Percentiles rank a stretch among this genome's conserved stretches.
These are phyloP conservation scores for Pocota personata DNA, from an alignment of 2,888 invertebrate genomes.

Conservation along the genomic window DNA sequence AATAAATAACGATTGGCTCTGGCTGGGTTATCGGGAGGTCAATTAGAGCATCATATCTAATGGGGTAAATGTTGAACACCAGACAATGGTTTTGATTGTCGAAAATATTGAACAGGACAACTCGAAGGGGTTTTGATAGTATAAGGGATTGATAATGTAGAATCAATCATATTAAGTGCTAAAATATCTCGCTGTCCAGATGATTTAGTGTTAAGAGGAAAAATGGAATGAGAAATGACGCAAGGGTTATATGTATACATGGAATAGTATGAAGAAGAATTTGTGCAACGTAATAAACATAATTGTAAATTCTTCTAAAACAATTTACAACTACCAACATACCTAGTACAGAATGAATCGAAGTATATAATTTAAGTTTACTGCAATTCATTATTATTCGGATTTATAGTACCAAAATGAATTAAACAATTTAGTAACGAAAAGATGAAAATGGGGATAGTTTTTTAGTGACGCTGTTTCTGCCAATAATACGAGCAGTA, in stretches of 20 bases:
- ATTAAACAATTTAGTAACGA: no score
- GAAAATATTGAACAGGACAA: neutral
- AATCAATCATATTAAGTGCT: neutral
- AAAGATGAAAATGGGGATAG: no score
- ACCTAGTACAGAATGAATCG: no score
- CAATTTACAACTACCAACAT: no score
- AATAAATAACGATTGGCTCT: neutral
- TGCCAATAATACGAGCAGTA: no score
- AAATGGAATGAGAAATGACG: neutral
- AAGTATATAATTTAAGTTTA: no score
- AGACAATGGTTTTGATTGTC: neutral
- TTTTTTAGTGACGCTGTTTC: no score
- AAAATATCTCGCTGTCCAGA: neutral
- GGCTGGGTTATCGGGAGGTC: neutral
- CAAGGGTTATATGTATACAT: neutral
- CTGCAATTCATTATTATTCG: no score
- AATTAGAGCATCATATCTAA: neutral
- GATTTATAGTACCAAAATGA: no score
- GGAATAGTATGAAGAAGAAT: neutral
- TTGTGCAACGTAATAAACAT: no score
- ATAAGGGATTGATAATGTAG: neutral
- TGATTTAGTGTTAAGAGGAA: neutral
- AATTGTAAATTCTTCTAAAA: no score
- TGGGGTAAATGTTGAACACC: neutral
- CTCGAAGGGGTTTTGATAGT: neutral